phyloP scores from a whole-genome alignment of 2,113 vertebrate species.

The Neogobius melanostomus region DNA sequence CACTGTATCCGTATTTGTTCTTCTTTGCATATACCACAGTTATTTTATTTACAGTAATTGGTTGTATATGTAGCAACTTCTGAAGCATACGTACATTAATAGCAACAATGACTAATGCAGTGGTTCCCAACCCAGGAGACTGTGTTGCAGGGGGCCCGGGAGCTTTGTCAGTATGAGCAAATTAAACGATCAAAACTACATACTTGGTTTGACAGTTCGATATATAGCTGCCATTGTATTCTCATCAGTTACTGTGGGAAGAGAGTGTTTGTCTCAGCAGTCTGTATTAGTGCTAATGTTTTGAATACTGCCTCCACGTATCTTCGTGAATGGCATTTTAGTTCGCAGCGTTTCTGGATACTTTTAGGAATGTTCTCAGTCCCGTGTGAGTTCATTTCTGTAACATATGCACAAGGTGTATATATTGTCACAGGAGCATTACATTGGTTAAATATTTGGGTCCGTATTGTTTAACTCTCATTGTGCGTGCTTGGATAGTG shows the following conservation, averaged over 20 bases:
- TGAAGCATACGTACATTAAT: too few relatives aligned
- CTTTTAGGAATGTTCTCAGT: not conserved
- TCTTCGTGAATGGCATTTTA: conserved; percentile 20
- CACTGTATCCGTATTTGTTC: not conserved
- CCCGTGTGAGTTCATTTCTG: not conserved
- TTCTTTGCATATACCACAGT: not conserved
- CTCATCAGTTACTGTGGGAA: not conserved
- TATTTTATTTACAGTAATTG: not conserved
- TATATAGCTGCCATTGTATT: not conserved
- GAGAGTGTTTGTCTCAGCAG: not conserved
- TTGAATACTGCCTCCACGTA: conserved; percentile 16
- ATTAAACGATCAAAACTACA: too few relatives aligned
- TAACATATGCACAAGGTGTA: not conserved
- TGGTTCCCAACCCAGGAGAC: too few relatives aligned
- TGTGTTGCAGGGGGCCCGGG: too few relatives aligned
- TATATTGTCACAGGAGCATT: not conserved
- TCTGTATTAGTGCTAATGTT: conserved; percentile 20
- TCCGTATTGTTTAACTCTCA: not conserved
- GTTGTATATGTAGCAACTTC: too few relatives aligned
- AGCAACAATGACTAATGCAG: too few relatives aligned
- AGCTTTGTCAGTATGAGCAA: too few relatives aligned
- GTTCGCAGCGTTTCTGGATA: not conserved
- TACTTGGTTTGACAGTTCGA: not conserved
- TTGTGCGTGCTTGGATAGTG: not conserved
- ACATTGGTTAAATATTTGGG: conserved; percentile 1